Evolutionary conservation across 2,888 invertebrate genomes (phyloP), one percentile per base, ranked within the genome.

Genomic region (Spodoptera picta): DNA sequence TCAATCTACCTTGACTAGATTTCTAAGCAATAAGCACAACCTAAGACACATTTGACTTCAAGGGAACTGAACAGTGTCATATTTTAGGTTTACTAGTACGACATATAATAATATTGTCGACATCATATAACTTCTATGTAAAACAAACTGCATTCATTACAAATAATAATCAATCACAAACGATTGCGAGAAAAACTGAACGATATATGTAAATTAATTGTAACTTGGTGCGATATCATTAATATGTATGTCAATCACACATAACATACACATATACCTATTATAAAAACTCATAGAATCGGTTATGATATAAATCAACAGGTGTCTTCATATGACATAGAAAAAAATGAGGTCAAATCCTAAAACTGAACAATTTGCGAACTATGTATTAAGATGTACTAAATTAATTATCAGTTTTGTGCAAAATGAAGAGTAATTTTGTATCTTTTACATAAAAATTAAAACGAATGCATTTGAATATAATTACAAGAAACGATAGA

Each of bases 261-360:
- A 19, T 12, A 47, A 1, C 4, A 60, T 2, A 43, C 6, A 51
- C 5, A 24, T 42, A 14, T 11, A 43, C 14, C 19, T 19, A 19
- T 19, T 19, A 19, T 19, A 55, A 19, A 42, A 42, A 24, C 24
- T 41, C 54, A 52, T 67, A 65, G 55, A 59, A 19, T 61, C 23
- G 51, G 73, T 69, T 75, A 73, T 71, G 64, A 69, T 73, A 77
- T 75, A 62, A 46, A 68, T 76, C 87, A 87, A 87, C 87, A 87
- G 86, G 88, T 87, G 86, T 84, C 68, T 71, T 69, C 78, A 83
- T 78, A 72, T 78, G 82, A 77, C 74, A 78, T 79, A 77, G 57
- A 64, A 61, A 63, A 60, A 63, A 65, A 60, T 52, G 4, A 69
- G 55, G 44, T 36, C 36, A 74, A 74, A 41, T 47, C 53, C 43